Conservation (phyloP, 2,888 invertebrate genomes). For the Apodemia duryi region DNA sequence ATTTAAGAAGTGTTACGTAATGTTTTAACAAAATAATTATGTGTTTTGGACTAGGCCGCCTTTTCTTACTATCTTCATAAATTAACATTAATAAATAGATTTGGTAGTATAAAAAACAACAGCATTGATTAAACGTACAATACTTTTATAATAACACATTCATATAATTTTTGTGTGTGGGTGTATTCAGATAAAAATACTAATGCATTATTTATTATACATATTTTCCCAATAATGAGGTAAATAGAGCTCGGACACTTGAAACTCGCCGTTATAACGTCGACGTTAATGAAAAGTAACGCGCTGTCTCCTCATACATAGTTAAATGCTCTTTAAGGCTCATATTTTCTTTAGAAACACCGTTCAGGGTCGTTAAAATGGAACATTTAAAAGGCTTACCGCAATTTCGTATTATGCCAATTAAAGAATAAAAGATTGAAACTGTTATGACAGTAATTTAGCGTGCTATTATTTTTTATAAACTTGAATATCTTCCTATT, state of each 20-base stretch:
- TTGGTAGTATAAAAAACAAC: no score
- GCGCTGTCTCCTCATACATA: constrained; percentile 72
- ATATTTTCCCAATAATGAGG: constrained; percentile 45
- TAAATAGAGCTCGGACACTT: constrained; percentile 49
- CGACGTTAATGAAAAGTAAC: constrained; percentile 72
- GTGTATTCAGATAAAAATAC: no score
- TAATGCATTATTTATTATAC: no score
- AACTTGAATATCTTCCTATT: background rate
- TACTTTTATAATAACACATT: no score
- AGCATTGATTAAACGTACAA: no score
- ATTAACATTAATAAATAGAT: no score
- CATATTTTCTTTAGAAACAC: constrained; percentile 62
- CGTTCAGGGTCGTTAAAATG: constrained; percentile 64
- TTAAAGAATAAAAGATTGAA: constrained; percentile 40
- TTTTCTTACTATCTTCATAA: no score
- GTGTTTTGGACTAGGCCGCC: no score
- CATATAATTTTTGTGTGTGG: no score
- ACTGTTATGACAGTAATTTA: constrained; percentile 18
- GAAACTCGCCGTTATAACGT: constrained; percentile 47
- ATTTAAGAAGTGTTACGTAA: no score
- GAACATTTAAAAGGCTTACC: constrained; percentile 63
- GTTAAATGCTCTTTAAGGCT: constrained; percentile 70
- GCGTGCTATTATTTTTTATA: background rate
- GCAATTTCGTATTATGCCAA: constrained; percentile 48
- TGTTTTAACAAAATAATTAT: no score